Conservation (phyloP, 2,888 invertebrate species). For the Polymixis flavicincta region DNA sequence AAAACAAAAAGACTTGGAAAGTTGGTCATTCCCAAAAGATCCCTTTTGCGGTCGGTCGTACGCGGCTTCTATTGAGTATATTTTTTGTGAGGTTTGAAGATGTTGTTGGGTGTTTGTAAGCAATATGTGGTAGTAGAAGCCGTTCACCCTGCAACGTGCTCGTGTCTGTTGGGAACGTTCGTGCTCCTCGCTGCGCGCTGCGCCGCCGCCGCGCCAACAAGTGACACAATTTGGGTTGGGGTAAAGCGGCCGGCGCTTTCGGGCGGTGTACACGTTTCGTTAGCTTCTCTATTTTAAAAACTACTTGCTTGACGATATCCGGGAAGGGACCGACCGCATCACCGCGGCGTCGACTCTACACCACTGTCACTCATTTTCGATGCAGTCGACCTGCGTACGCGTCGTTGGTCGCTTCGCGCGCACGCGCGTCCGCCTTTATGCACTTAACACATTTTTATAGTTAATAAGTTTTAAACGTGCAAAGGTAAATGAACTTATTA, state of each 20-base stretch:
- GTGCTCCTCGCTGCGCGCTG: slow-evolving; percentile 73
- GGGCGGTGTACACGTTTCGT: slow-evolving; percentile 89
- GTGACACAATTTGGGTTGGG: slow-evolving; percentile 88
- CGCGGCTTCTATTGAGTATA: slow-evolving; percentile 73
- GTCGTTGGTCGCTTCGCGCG: slow-evolving; percentile 87
- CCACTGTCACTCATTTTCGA: slow-evolving; percentile 86
- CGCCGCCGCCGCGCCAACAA: slow-evolving; percentile 78
- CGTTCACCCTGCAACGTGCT: slow-evolving; percentile 80
- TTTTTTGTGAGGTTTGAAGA: slow-evolving; percentile 74
- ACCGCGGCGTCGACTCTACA: slow-evolving; percentile 77
- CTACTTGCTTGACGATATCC: slow-evolving; percentile 88
- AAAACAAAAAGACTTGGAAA: slow-evolving; percentile 72
- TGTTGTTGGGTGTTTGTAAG: slow-evolving; percentile 73
- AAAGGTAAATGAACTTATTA: slow-evolving; percentile 77
- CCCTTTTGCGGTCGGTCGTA: slow-evolving; percentile 69
- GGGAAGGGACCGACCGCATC: slow-evolving; percentile 89
- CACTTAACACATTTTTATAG: slow-evolving; percentile 81
- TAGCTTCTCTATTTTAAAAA: slow-evolving; percentile 90
- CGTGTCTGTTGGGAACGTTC: slow-evolving; percentile 72
- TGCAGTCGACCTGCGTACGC: slow-evolving; percentile 90
- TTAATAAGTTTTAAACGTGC: slow-evolving; percentile 80
- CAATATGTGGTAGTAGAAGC: slow-evolving; percentile 74
- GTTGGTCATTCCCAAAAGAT: slow-evolving; percentile 72
- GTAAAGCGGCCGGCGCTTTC: slow-evolving; percentile 89
- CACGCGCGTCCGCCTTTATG: slow-evolving; percentile 84